These are phyloP conservation scores for Heliconius hortense DNA, from an alignment of 2,888 invertebrate genomes.

Conservation along the genomic window DNA sequence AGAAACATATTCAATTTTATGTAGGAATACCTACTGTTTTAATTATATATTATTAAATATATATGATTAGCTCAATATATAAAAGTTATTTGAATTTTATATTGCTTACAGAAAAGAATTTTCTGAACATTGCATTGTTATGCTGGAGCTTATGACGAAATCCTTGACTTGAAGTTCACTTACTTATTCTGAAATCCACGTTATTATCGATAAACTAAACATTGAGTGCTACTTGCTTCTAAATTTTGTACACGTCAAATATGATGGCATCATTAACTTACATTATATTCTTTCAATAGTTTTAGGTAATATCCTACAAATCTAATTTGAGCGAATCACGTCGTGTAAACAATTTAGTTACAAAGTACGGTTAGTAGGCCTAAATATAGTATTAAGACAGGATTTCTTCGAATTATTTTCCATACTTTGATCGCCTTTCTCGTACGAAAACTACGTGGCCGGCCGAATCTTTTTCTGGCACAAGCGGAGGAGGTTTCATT, in stretches of 20 bases:
- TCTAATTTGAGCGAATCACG: no score
- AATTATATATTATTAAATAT: no score
- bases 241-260: slow-evolving; percentile 14
- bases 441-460: no score
- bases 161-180: slow-evolving; percentile 19
- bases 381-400: no score
- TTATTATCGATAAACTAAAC: slow-evolving; percentile 20
- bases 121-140: slow-evolving; percentile 9
- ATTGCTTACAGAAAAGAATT: background rate
- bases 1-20: background rate
- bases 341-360: no score
- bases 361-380: no score
- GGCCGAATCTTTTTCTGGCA: no score
- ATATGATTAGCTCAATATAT: background rate
- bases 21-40: background rate
- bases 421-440: no score
- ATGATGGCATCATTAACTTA: slow-evolving; percentile 2
- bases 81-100: background rate
- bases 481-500: no score
- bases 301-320: no score
- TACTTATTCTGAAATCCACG: slow-evolving; percentile 16
- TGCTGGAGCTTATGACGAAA: slow-evolving; percentile 14
- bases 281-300: background rate
- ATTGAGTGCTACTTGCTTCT: slow-evolving; percentile 7
- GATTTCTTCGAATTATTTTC: no score